Evolutionary conservation across 1,140 invertebrate genomes (phyloP).

Genomic region (Zelostemma sp.): DNA sequence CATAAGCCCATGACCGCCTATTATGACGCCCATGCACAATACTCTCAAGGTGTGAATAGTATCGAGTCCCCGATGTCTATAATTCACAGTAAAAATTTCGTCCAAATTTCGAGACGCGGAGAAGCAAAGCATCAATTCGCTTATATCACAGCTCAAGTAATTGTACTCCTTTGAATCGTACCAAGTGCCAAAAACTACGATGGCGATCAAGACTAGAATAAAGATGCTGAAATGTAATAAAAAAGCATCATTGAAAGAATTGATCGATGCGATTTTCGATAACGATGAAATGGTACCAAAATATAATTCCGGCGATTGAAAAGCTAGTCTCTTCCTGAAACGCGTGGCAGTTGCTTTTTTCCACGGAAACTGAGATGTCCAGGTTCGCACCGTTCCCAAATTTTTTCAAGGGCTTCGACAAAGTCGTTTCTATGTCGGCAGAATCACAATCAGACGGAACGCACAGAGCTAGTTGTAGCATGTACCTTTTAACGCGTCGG

Average conservation of each 20-base stretch:
- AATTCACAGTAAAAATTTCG: slow-evolving; percentile 30
- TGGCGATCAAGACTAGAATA: no score
- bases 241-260: no score
- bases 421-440: slow-evolving; percentile 40
- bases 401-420: no score
- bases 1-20: slow-evolving; percentile 47
- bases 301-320: slow-evolving; percentile 15
- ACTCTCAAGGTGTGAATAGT: slow-evolving; percentile 42
- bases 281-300: no score
- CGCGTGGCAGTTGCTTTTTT: slow-evolving; percentile 16
- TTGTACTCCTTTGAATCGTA: slow-evolving; percentile 39
- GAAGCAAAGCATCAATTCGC: slow-evolving; percentile 54
- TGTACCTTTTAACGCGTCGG: slow-evolving; percentile 32
- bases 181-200: slow-evolving; percentile 43
- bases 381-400: slow-evolving; percentile 5
- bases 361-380: slow-evolving; percentile 21
- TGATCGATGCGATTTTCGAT: no score
- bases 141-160: slow-evolving; percentile 8
- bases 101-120: slow-evolving; percentile 52
- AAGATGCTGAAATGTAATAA: no score
- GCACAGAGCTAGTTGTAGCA: slow-evolving; percentile 57
- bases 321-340: slow-evolving; percentile 8
- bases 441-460: slow-evolving; percentile 54
- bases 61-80: slow-evolving; percentile 47
- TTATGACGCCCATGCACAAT: slow-evolving; percentile 35